Evolutionary conservation across 2,797 vertebrate species (phyloP).

Genomic region (Pangasius djambal): DNA sequence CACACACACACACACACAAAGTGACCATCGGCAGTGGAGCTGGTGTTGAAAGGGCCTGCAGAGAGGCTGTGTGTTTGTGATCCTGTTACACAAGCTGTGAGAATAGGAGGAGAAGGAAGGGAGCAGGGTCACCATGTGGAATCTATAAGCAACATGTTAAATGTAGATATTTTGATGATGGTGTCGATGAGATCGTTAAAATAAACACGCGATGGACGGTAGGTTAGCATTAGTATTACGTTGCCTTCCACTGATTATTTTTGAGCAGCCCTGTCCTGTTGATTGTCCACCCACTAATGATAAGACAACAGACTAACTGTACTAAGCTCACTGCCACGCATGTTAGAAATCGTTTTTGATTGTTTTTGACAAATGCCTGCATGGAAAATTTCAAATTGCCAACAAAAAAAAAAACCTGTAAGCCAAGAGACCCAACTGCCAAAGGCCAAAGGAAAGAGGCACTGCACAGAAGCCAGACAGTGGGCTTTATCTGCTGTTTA

Average conservation of each 20-base stretch:
- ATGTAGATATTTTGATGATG: background rate
- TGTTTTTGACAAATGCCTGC: background rate
- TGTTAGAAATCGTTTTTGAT: background rate
- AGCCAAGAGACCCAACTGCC: background rate
- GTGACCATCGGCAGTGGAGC: background rate
- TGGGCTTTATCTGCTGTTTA: background rate
- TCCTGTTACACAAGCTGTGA: conserved; percentile 3
- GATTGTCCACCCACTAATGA: background rate
- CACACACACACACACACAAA: background rate
- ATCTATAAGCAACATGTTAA: conserved; percentile 13
- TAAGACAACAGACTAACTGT: background rate
- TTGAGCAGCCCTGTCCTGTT: background rate
- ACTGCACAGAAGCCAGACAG: background rate
- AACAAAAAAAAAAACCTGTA: background rate
- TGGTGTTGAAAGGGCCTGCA: conserved; percentile 18
- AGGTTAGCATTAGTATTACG: background rate
- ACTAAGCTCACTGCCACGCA: background rate
- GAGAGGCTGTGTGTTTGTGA: background rate
- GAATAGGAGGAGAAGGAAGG: background rate
- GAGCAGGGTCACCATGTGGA: conserved; percentile 23
- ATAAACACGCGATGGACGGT: conserved; percentile 1
- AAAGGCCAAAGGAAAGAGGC: background rate
- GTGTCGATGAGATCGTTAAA: background rate
- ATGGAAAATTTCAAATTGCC: background rate
- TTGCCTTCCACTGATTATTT: background rate